Base-by-base conservation (phyloP, 2,888 invertebrate species). In the Chymomyza caudatula region DNA sequence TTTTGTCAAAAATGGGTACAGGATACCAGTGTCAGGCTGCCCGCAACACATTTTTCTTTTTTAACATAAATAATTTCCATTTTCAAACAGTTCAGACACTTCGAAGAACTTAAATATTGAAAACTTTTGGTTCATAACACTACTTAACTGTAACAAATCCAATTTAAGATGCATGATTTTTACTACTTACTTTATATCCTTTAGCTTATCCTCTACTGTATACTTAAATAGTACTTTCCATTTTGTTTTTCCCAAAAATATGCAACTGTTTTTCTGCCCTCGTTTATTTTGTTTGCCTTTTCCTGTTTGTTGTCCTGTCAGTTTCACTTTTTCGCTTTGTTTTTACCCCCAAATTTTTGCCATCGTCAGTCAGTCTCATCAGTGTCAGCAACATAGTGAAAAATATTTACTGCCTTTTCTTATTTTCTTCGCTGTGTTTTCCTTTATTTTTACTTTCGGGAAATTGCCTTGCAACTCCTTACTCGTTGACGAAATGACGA, bases 391-490 rank as follows among this genome's bases (percentile, higher is more conserved):
- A 58, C 57, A 73, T 71, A 65, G 81, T 73, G 68, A 67, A 76
- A 73, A 71, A 81, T 78, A 81, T 84, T 76, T 73, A 78, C 78
- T 76, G 81, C 60, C 72, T 61, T 59, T 67, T 63, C 49, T 51
- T 61, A 25, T 67, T 22, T 55, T 53, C 65, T 43, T 66, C 74
- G 29, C 66, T 55, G 47, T 54, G 53, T 61, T 23, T 42, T 60
- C 8, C 25, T 44, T 11, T 47, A 15, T 13, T 25, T 25, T 42
- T 62, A 68, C 43, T 61, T 64, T 59, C 55, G 60, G 66, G 20
- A 76, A 70, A 76, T 81, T 76, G 54, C 63, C 71, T 60, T 37
- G 29, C 11, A 29, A 29, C 29, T 29, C 8, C 29, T 29, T 29
- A 29, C 29, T 5, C 29, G 29, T 29, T 29, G 29, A 4, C 29